Evolutionary conservation across 2,113 vertebrate genomes (phyloP), one percentile per base, ranked within the genome.

Genomic region (Stictonetta naevosa): DNA sequence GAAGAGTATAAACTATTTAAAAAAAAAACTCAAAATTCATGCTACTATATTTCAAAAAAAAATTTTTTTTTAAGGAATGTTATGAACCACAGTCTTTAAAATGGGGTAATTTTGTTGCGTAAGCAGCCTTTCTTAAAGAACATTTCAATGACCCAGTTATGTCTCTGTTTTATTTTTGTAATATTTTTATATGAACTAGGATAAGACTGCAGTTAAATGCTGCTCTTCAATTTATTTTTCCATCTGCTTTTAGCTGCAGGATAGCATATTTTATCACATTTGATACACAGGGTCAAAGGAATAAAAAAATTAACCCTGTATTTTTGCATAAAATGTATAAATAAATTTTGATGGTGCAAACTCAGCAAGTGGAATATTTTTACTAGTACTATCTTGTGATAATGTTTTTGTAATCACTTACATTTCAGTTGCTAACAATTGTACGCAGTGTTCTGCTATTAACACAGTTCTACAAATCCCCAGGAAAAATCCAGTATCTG

Each of bases 111-210:
- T 95, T 95, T 86, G 72, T 91, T 96, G 92, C 81, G 72, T 96
- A 96, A 95, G 90, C 78, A 95, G 90, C 92, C 94, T 71, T 93
- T 97, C 94, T 95, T 77, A 96, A 96, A 90, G 72, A 89, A 97
- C 87, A 95, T 97, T 97, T 97, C 85, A 94, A 94, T 95, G 95
- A 96, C 92, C 97, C 89, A 97, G 96, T 97, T 97, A 96, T 95
- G 96, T 94, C 93, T 97, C 89, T 94, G 96, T 95, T 97, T 97
- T 97, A 96, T 97, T 96, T 96, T 96, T 77, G 92, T 95, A 96
- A 93, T 95, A 95, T 92, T 96, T 97, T 96, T 93, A 91, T 96
- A 96, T 87, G 94, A 97, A 96, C 85, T 91, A 95, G 83, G 88
- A 91, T 96, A 93, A 97, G 72, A 77, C 66, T 96, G 92, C 92